phyloP scores from a whole-genome alignment of 1,140 invertebrate genomes.

The Scylla paramamosain region DNA sequence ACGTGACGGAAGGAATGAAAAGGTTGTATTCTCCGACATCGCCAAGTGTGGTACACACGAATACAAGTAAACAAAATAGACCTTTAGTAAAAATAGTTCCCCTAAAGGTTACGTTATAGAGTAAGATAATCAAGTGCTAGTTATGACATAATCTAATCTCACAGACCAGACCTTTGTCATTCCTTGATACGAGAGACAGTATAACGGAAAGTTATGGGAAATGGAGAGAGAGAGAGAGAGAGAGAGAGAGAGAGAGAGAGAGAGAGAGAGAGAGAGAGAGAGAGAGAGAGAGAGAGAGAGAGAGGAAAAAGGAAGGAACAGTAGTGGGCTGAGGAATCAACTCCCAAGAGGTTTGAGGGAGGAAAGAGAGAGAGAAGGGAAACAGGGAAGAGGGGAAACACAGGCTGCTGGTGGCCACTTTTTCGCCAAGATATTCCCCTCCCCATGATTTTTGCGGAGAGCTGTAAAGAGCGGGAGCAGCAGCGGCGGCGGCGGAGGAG shows the following conservation, averaged over 20 bases:
- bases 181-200: too few species aligned
- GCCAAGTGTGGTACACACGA: too few species aligned
- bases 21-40: too few species aligned
- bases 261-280: neutral
- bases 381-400: conserved; percentile 56
- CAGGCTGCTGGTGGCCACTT: conserved; percentile 64
- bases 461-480: neutral
- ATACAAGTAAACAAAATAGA: too few species aligned
- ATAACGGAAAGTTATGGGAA: neutral
- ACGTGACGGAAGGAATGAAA: too few species aligned
- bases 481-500: neutral
- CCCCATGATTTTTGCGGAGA: conserved; percentile 25
- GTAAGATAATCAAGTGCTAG: too few species aligned
- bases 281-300: conserved; percentile 42
- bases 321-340: conserved; percentile 6
- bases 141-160: too few species aligned
- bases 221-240: neutral
- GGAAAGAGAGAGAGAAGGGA: conserved; percentile 28
- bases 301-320: conserved; percentile 32
- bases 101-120: too few species aligned
- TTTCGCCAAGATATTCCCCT: conserved; percentile 64
- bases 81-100: too few species aligned
- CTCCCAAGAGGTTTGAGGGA: neutral
- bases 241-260: conserved; percentile 27
- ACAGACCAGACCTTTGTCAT: too few species aligned